Conservation (phyloP, 2,888 invertebrate genomes). For the Acronicta leporina region DNA sequence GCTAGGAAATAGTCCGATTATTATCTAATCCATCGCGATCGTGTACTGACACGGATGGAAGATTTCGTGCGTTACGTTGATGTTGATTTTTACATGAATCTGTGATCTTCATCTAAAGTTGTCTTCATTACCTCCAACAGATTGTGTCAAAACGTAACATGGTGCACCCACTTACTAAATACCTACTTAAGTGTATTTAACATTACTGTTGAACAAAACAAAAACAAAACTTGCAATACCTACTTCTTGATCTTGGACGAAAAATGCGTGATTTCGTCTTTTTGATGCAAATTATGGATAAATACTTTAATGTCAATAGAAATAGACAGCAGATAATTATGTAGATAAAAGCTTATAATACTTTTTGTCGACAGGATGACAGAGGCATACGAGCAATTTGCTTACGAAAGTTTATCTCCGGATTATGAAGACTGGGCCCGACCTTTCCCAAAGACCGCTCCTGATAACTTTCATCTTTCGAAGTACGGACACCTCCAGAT, state of each 20-base stretch:
- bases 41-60: constrained; percentile 70
- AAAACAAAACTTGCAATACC: neutral
- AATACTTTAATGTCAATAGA: no score
- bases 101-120: constrained; percentile 15
- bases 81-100: constrained; percentile 46
- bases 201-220: no score
- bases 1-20: constrained; percentile 62
- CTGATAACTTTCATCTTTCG: constrained; percentile 92
- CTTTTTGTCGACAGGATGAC: constrained; percentile 70
- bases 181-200: no score
- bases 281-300: no score
- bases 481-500: constrained; percentile 94
- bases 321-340: no score
- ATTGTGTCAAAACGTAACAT: neutral
- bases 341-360: no score
- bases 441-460: constrained; percentile 91
- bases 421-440: constrained; percentile 91
- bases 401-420: constrained; percentile 83
- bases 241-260: neutral
- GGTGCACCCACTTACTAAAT: no score
- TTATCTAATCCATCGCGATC: constrained; percentile 72
- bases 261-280: no score
- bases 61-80: constrained; percentile 41
- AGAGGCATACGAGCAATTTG: constrained; percentile 81
- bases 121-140: constrained; percentile 1